Evolutionary conservation across 2,797 vertebrate genomes (phyloP).

Genomic region (Streptopelia turtur): DNA sequence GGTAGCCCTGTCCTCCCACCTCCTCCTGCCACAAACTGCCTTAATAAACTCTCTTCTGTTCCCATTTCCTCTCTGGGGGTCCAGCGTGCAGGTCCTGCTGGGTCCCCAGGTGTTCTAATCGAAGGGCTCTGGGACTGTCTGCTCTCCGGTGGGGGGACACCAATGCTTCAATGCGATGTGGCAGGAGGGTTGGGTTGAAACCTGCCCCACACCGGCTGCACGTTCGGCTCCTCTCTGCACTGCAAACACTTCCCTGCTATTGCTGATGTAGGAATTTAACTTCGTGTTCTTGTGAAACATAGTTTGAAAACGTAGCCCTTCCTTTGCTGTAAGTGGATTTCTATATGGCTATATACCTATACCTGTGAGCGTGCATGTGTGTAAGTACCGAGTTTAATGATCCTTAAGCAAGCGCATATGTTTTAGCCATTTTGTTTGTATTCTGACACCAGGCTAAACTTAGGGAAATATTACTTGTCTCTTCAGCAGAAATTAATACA

Average conservation of each 20-base stretch:
- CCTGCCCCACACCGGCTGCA: not conserved
- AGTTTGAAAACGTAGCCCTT: not conserved
- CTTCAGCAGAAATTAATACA: not conserved
- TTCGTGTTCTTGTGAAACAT: not conserved
- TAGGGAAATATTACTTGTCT: not conserved
- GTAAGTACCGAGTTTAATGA: not conserved
- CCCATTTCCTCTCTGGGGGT: not conserved
- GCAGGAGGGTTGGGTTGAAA: no score
- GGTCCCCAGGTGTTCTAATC: not conserved
- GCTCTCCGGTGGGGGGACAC: no score
- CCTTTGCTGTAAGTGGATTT: not conserved
- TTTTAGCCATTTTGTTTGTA: not conserved
- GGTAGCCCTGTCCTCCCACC: not conserved
- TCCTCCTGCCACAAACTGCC: not conserved
- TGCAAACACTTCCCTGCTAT: not conserved
- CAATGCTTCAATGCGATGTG: not conserved
- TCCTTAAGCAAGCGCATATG: not conserved
- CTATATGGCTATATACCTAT: fast-evolving
- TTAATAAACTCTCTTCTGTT: not conserved
- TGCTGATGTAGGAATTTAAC: not conserved
- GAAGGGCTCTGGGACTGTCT: not conserved
- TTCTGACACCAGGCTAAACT: not conserved
- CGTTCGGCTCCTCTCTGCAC: fast-evolving
- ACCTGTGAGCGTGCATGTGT: fast-evolving
- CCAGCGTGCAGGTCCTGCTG: not conserved